These are phyloP conservation scores for Rhagonycha lutea DNA, from an alignment of 2,888 invertebrate species.

Conservation along the genomic window DNA sequence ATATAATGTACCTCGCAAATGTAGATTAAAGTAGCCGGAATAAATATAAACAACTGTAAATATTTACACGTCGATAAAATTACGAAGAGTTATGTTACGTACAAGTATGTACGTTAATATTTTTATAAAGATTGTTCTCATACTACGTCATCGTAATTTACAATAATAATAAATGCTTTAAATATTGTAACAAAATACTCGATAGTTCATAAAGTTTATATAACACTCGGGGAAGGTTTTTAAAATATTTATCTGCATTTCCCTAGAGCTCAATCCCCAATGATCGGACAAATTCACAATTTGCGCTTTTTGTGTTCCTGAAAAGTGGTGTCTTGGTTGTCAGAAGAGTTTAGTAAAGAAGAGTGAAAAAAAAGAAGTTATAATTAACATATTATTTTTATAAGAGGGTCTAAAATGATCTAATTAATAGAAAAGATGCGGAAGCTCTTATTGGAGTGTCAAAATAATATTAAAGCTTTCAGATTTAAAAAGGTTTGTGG, in stretches of 20 bases:
- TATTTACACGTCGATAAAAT: not conserved
- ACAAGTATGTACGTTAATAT: not conserved
- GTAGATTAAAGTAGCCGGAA: too few relatives aligned
- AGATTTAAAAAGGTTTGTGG: constrained; percentile 6
- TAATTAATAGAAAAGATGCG: not conserved
- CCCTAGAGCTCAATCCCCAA: not conserved
- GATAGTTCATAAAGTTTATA: not conserved
- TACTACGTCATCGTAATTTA: not conserved
- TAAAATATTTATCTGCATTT: too few relatives aligned
- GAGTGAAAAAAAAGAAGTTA: not conserved
- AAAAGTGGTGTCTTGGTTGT: not conserved
- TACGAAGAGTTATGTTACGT: too few relatives aligned
- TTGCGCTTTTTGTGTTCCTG: not conserved
- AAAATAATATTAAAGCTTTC: constrained; percentile 2
- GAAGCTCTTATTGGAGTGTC: not conserved
- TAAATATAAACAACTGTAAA: not conserved
- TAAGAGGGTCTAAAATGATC: not conserved
- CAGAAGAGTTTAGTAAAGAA: not conserved
- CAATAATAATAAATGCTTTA: not conserved
- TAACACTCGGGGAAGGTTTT: too few relatives aligned
- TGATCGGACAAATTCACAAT: not conserved
- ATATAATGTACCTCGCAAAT: too few relatives aligned
- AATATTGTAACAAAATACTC: not conserved
- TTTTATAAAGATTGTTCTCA: not conserved
- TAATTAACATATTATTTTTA: not conserved